Evolutionary conservation across 2,888 invertebrate species (phyloP).

Genomic region (Protodeltote pygarga): DNA sequence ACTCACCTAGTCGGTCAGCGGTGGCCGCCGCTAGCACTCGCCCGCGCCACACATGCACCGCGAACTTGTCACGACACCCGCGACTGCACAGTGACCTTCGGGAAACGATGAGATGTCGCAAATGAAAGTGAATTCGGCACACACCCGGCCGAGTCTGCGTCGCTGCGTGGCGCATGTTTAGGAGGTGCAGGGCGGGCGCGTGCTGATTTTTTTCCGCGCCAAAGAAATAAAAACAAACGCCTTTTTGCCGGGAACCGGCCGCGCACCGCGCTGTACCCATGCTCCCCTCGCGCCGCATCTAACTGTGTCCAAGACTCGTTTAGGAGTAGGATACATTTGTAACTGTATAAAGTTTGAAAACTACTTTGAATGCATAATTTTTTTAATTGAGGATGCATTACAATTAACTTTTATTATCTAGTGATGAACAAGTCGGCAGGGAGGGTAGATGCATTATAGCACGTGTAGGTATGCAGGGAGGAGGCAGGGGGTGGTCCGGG

Average conservation of each 20-base stretch:
- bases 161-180: conserved; percentile 88
- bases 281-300: conserved; percentile 30
- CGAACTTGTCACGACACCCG: conserved; percentile 55
- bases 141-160: conserved; percentile 84
- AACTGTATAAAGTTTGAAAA: conserved; percentile 5
- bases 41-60: conserved; percentile 69
- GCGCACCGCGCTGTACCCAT: conserved; percentile 52
- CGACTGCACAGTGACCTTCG: conserved; percentile 84
- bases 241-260: conserved; percentile 80
- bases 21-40: conserved; percentile 77
- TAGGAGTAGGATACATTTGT: conserved; percentile 8
- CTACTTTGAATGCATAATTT: conserved; percentile 16
- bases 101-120: conserved; percentile 84
- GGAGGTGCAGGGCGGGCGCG: conserved; percentile 86
- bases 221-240: conserved; percentile 87
- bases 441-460: conserved; percentile 76
- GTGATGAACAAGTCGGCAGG: conserved; percentile 32
- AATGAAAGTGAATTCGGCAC: conserved; percentile 87
- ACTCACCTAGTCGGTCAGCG: conserved; percentile 83
- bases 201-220: conserved; percentile 84
- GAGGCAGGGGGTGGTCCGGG: conserved; percentile 58
- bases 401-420: conserved; percentile 21
- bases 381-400: conserved; percentile 22
- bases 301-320: conserved; percentile 9
- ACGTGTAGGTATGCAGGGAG: conserved; percentile 67